phyloP scores from a whole-genome alignment of 2,113 vertebrate genomes.

The Barbus barbus region DNA sequence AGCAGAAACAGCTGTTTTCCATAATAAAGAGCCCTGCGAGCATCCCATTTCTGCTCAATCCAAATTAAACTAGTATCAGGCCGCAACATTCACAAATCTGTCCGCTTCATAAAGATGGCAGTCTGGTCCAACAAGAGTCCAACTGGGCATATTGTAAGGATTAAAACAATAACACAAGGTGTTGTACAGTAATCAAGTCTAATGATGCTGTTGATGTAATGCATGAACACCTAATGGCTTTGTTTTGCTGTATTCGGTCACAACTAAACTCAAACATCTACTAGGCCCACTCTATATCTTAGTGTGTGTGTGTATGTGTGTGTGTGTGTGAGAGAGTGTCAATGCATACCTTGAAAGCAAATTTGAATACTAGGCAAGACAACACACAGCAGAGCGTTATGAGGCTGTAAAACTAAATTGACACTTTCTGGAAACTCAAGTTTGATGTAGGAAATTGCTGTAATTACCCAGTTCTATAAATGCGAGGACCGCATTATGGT shows the following conservation, averaged over 20 bases:
- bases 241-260: background rate
- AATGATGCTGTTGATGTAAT: conserved; percentile 4
- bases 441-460: conserved; percentile 55
- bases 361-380: conserved; percentile 49
- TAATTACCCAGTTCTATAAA: conserved; percentile 56
- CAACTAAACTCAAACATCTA: background rate
- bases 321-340: background rate
- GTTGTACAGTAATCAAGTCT: background rate
- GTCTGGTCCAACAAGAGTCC: background rate
- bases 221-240: background rate
- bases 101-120: background rate
- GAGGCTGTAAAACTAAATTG: conserved; percentile 61
- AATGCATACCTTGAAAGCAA: background rate
- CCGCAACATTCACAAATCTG: background rate
- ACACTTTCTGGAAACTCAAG: conserved; percentile 63
- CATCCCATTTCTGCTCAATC: conserved; percentile 8
- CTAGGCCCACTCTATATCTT: background rate
- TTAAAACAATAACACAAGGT: conserved; percentile 23
- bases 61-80: conserved; percentile 23
- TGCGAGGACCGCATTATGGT: conserved; percentile 20
- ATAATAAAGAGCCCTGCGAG: conserved; percentile 56
- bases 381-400: conserved; percentile 51
- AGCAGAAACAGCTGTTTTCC: conserved; percentile 67
- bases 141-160: background rate
- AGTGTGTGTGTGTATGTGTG: background rate